Percentiles rank a stretch among this genome's conserved stretches.
phyloP scores from a whole-genome alignment of 2,113 vertebrate genomes.

The Anseranas semipalmata region DNA sequence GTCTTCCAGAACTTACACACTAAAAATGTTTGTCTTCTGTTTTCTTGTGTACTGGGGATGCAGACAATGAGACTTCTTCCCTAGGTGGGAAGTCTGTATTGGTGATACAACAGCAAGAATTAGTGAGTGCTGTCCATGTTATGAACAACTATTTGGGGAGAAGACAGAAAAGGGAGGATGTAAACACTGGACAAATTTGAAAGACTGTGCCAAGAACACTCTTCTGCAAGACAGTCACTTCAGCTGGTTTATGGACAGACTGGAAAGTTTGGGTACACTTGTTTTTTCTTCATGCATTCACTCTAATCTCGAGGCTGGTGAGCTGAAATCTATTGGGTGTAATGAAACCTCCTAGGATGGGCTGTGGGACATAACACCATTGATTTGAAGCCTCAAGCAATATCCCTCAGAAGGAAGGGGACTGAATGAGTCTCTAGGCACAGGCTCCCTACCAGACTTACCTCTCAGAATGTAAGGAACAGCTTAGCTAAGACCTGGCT shows the following conservation, averaged over 20 bases:
- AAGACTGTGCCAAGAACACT: not conserved
- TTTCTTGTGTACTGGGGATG: not conserved
- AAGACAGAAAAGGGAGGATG: not conserved
- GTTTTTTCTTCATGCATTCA: not conserved
- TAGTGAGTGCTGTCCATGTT: not conserved
- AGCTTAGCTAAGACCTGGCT: not conserved
- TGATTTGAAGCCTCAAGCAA: not conserved
- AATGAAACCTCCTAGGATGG: not conserved
- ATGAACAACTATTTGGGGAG: not conserved
- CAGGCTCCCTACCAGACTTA: not conserved
- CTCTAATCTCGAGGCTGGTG: not conserved
- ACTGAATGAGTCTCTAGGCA: not conserved
- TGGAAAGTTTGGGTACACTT: not conserved
- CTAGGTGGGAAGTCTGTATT: not conserved
- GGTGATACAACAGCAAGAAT: not conserved
- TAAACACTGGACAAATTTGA: not conserved
- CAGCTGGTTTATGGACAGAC: not conserved
- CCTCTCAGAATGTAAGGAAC: not conserved
- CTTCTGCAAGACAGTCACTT: not conserved
- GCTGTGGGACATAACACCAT: not conserved
- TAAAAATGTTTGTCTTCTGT: not conserved
- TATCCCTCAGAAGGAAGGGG: not conserved
- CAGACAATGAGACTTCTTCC: not conserved
- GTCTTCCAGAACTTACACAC: not conserved
- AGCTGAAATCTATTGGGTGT: not conserved